Base-by-base conservation (phyloP, 2,113 vertebrate genomes). In the Phyllostomus discolor region DNA sequence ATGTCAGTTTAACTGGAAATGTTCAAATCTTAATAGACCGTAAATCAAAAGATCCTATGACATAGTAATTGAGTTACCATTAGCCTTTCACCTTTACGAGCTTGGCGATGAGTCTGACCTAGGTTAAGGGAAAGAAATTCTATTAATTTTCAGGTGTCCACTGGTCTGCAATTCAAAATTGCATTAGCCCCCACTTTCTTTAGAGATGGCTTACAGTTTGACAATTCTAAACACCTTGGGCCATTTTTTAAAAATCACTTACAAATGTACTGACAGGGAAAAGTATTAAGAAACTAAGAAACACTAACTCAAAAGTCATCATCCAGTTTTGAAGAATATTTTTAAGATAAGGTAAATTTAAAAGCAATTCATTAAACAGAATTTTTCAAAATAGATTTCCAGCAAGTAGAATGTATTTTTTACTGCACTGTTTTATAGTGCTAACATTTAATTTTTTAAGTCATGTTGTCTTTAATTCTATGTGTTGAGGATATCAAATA, bases 131-230 rank as follows among this genome's bases (percentile, higher is more conserved):
- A 57, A 50, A 73, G 75, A 88, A 83, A 96, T 97, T 96, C 98
- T 97, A 96, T 98, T 96, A 97, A 98, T 96, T 66, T 52, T 85
- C 96, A 97, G 91, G 89, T 98, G 96, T 92, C 91, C 93, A 86
- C 22, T 89, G 16, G 33, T 64, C 73, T 83, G 33, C 81, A 46
- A 90, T 31, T 26, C 48, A 95, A 92, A 96, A 97, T 66, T 94
- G 67, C 96, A 87, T 90, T 92, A 96, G 52, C 20, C 0, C 82
- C 50, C 46, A 89, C 75, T 90, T 98, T 96, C 80, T 72, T 98
- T 95, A 97, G 95, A 97, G 80, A 83, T 96, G 84, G n/a, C 33
- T 95, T 97, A 83, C 52, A 97, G 90, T 94, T 85, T 97, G n/a
- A 50, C 69, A 10, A 88, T 92, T 91, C 33, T 46, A 73, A 83